A percentile compares a stretch with the other conserved stretches of the same genome.
These are phyloP conservation scores for Protobothrops mucrosquamatus DNA, from an alignment of 2,113 vertebrate species.

Conservation along the genomic window DNA sequence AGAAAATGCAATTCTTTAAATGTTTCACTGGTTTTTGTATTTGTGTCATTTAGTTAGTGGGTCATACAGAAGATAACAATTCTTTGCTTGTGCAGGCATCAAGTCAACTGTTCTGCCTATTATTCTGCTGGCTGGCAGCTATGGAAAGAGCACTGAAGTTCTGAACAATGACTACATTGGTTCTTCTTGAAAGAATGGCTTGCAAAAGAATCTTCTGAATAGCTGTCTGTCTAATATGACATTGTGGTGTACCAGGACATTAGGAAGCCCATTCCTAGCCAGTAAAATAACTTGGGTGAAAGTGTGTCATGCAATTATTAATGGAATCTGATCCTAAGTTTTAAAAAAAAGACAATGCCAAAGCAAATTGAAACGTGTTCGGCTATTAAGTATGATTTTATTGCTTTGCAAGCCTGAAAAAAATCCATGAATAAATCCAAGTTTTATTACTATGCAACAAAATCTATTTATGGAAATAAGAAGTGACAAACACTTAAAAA, in stretches of 20 bases:
- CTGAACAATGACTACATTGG: slow-evolving; percentile 10
- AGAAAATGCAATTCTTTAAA: neutral
- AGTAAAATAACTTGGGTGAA: neutral
- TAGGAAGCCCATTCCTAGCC: neutral
- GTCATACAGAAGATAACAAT: slow-evolving; percentile 10
- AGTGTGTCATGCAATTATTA: neutral
- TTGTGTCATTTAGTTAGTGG: slow-evolving; percentile 13
- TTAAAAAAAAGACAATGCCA: neutral
- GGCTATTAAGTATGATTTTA: neutral
- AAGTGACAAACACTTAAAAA: neutral
- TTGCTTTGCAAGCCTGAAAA: neutral
- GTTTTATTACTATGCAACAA: neutral
- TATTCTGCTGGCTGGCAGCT: slow-evolving; percentile 20
- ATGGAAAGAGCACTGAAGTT: slow-evolving; percentile 11
- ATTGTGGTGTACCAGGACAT: neutral
- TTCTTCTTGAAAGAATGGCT: slow-evolving; percentile 4
- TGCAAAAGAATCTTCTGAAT: slow-evolving; percentile 16
- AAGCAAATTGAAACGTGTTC: neutral
- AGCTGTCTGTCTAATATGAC: neutral
- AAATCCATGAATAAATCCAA: neutral
- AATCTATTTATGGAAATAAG: neutral
- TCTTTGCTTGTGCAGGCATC: neutral
- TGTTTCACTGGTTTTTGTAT: slow-evolving; percentile 2
- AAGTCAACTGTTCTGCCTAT: slow-evolving; percentile 27
- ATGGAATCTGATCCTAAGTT: neutral